These are phyloP conservation scores for Orgyia antiqua DNA, from an alignment of 2,888 invertebrate genomes.

Conservation along the genomic window DNA sequence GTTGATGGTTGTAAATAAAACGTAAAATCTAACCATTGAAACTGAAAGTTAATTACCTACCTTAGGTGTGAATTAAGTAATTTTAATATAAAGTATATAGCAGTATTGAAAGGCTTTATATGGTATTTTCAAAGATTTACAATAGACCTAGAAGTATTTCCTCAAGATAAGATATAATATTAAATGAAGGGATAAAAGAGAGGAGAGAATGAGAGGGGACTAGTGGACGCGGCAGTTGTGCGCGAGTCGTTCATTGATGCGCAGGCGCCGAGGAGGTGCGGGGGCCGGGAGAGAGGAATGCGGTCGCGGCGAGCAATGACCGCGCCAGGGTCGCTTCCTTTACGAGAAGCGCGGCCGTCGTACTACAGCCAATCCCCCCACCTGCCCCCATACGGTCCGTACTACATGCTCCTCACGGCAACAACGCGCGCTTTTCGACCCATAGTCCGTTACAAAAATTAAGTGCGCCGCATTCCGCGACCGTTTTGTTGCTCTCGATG, in stretches of 20 bases:
- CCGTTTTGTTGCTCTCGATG: conserved; percentile 39
- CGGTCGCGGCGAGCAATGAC: conserved; percentile 77
- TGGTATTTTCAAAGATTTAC: too few species aligned
- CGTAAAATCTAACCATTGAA: conserved; percentile 18
- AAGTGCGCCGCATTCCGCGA: conserved; percentile 74
- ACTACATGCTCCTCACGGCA: conserved; percentile 62
- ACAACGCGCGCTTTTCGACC: conserved; percentile 71
- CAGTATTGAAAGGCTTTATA: too few species aligned
- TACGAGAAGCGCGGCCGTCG: conserved; percentile 74
- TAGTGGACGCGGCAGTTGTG: conserved; percentile 54
- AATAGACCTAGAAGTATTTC: too few species aligned
- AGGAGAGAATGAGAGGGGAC: conserved; percentile 50
- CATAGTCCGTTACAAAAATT: conserved; percentile 76
- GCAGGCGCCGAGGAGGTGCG: conserved; percentile 57
- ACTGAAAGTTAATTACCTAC: conserved; percentile 17
- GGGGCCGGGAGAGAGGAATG: conserved; percentile 64
- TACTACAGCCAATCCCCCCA: conserved; percentile 64
- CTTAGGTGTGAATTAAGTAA: conserved; percentile 2
- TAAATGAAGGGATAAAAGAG: conserved; percentile 28
- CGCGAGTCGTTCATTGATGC: conserved; percentile 75
- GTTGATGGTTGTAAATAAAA: conserved; percentile 1
- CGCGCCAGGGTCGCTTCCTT: conserved; percentile 78
- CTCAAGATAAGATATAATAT: too few species aligned
- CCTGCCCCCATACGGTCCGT: conserved; percentile 43
- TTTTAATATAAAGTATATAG: too few species aligned